Evolutionary conservation across 2,113 vertebrate species (phyloP).

Genomic region (Gavialis gangeticus): DNA sequence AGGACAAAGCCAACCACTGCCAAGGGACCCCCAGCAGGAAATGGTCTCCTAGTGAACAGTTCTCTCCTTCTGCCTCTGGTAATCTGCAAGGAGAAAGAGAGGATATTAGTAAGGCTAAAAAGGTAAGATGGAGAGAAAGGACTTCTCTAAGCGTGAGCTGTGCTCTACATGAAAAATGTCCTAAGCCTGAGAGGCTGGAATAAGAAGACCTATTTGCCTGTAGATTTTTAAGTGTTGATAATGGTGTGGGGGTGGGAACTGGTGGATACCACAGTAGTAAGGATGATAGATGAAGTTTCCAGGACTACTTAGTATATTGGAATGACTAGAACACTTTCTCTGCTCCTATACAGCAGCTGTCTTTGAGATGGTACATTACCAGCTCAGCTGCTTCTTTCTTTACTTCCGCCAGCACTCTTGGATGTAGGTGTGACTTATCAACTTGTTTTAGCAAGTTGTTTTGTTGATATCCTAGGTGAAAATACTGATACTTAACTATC

Average conservation of each 20-base stretch:
- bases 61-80: slow-evolving; percentile 96
- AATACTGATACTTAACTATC: not conserved
- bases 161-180: not conserved
- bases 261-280: not conserved
- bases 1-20: not conserved
- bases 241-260: not conserved
- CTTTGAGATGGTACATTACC: not conserved
- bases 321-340: not conserved
- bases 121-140: not conserved
- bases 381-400: not conserved
- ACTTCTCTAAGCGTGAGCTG: not conserved
- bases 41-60: slow-evolving; percentile 90
- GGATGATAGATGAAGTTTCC: not conserved
- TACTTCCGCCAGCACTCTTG: not conserved
- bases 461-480: not conserved
- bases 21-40: not conserved
- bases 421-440: not conserved
- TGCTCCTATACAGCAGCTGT: not conserved
- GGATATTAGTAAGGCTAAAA: not conserved
- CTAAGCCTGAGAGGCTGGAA: too few species aligned
- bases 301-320: not conserved
- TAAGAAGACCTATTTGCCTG: too few species aligned
- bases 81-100: slow-evolving; percentile 82
- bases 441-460: not conserved
- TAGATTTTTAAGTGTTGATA: rapidly evolving